Conservation (phyloP, 2,113 vertebrate species). For the Orthochromis malagaraziensis region DNA sequence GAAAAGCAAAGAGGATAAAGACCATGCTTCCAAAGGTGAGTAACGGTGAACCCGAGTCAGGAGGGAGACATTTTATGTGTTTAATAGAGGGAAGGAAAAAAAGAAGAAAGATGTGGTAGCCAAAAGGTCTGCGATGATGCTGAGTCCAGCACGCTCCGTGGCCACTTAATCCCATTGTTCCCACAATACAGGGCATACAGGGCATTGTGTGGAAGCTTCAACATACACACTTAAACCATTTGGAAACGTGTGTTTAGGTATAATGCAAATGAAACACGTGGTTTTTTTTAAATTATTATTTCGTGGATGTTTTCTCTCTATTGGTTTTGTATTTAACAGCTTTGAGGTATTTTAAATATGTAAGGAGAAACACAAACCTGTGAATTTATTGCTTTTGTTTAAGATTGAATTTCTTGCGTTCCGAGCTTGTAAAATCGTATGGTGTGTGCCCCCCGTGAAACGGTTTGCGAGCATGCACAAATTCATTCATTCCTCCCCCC, state of each 20-base stretch:
- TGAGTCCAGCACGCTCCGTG: not conserved
- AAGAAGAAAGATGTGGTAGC: not conserved
- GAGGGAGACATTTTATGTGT: too few species aligned
- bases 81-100: not conserved
- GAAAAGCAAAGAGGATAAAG: conserved; percentile 57
- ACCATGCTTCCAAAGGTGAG: conserved; percentile 63
- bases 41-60: not conserved
- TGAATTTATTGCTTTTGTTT: not conserved
- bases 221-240: not conserved
- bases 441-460: not conserved
- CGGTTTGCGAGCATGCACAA: not conserved
- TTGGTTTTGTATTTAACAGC: not conserved
- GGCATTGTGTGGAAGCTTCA: not conserved
- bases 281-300: not conserved
- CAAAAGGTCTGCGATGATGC: not conserved
- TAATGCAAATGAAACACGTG: not conserved
- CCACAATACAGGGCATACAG: not conserved
- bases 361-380: not conserved
- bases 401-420: not conserved
- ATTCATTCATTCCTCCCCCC: not conserved
- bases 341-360: not conserved
- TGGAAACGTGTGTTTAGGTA: not conserved
- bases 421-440: not conserved
- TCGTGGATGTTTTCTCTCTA: not conserved
- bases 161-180: not conserved